A percentile compares a stretch with the other conserved stretches of the same genome.
Conservation (phyloP, 2,797 vertebrate genomes). For the Helostoma temminkii region DNA sequence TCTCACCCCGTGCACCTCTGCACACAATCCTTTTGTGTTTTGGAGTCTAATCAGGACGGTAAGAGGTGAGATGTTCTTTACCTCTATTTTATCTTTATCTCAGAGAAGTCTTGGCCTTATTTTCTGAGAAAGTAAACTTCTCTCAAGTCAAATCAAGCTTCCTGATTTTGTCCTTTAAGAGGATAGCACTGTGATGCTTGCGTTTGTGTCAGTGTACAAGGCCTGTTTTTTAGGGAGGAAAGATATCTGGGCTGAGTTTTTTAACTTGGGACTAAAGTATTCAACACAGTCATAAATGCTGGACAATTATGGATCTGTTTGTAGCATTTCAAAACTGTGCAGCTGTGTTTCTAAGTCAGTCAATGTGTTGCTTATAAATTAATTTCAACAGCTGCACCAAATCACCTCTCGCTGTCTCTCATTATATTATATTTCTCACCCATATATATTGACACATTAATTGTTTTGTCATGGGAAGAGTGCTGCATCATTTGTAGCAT, state of each 20-base stretch:
- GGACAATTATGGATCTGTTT: background rate
- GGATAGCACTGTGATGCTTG: conserved; percentile 22
- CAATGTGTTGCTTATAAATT: conserved; percentile 22
- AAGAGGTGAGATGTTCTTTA: conserved; percentile 27
- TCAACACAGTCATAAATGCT: conserved; percentile 28
- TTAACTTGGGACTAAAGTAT: conserved; percentile 31
- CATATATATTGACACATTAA: conserved; percentile 9
- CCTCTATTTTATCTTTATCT: background rate
- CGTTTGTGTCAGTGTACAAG: conserved; percentile 36
- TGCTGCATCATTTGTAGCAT: conserved; percentile 13
- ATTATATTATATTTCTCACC: conserved; percentile 2
- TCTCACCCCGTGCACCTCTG: conserved; percentile 6
- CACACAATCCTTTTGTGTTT: conserved; percentile 18
- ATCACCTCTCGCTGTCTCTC: background rate
- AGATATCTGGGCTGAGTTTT: conserved; percentile 23
- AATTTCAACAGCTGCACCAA: conserved; percentile 29
- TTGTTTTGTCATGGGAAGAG: conserved; percentile 23
- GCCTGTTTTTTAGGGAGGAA: conserved; percentile 17
- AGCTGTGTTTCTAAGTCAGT: conserved; percentile 18
- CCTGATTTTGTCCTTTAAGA: conserved; percentile 50
- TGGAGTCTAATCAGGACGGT: conserved; percentile 13
- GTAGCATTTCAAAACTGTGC: conserved; percentile 9
- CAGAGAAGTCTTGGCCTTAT: conserved; percentile 12
- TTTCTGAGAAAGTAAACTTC: conserved; percentile 49
- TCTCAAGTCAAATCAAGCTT: conserved; percentile 36